Evolutionary conservation across 2,113 vertebrate genomes (phyloP).

Genomic region (Vulpes lagopus): DNA sequence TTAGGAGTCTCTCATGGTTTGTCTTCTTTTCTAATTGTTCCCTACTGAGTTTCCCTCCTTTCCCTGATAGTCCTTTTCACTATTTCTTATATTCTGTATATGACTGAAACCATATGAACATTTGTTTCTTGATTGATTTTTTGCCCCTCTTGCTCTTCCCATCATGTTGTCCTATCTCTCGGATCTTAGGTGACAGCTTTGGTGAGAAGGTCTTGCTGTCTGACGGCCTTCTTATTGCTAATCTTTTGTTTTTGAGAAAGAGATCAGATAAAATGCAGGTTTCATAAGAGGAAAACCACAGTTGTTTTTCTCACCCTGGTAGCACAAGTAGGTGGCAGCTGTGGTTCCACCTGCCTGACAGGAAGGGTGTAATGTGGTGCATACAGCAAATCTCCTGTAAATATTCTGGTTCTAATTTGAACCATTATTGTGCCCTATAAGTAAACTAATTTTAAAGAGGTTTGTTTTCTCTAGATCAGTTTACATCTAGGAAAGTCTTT

Average conservation of each 20-base stretch:
- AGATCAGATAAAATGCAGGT: neutral
- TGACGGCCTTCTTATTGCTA: neutral
- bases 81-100: no score
- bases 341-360: neutral
- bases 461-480: neutral
- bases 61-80: no score
- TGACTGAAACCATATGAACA: no score
- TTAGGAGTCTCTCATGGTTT: no score
- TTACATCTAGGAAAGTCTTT: neutral
- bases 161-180: no score
- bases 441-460: neutral
- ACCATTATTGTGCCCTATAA: neutral
- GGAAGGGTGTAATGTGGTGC: neutral
- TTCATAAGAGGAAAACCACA: neutral
- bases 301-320: neutral
- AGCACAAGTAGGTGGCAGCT: neutral
- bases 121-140: no score
- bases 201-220: neutral
- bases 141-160: no score
- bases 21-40: no score
- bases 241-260: neutral
- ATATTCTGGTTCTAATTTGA: neutral
- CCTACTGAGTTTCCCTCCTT: no score
- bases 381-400: no score
- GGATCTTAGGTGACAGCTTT: no score